Percentiles rank a stretch among this genome's conserved stretches.
These are phyloP conservation scores for Cladorhizidae sp. DNA, from an alignment of 37 sponge, comb jelly and placozoan species.

Conservation along the genomic window DNA sequence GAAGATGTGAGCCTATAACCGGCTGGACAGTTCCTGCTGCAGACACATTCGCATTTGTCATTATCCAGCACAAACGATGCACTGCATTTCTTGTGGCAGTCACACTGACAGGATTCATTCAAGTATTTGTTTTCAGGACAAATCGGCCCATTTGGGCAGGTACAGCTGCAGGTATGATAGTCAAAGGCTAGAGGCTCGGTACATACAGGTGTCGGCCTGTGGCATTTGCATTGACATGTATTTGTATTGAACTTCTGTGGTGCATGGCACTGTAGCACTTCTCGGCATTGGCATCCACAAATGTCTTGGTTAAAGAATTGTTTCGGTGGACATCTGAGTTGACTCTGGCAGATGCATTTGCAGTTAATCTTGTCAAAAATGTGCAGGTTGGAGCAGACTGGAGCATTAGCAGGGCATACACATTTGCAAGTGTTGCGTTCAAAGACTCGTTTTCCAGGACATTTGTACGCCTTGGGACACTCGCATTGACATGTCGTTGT, in stretches of 20 bases:
- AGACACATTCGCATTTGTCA: not conserved
- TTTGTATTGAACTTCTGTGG: conserved; percentile 6
- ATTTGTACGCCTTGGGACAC: not conserved
- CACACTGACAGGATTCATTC: not conserved
- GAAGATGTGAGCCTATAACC: not conserved
- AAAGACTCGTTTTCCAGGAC: conserved; percentile 13
- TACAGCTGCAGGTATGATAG: conserved; percentile 22
- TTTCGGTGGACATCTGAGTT: not conserved
- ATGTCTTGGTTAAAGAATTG: not conserved
- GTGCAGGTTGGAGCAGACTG: not conserved
- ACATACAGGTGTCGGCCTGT: not conserved
- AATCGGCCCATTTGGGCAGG: not conserved
- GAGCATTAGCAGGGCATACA: conserved; percentile 1
- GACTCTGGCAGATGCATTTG: not conserved
- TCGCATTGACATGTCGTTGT: conserved; percentile 16
- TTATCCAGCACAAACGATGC: too few relatives aligned
- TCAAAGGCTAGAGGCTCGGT: conserved; percentile 6
- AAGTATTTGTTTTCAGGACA: too few relatives aligned
- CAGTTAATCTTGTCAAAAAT: not conserved
- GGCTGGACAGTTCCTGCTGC: not conserved
- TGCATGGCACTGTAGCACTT: not conserved
- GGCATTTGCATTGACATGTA: conserved; percentile 43
- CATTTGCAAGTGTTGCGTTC: conserved; percentile 25
- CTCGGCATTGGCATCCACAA: conserved; percentile 19
- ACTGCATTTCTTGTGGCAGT: too few relatives aligned